A percentile compares a stretch with the other conserved stretches of the same genome.
Evolutionary conservation across 2,888 invertebrate species (phyloP).

Genomic region (Hirtodrosophila trivittata): DNA sequence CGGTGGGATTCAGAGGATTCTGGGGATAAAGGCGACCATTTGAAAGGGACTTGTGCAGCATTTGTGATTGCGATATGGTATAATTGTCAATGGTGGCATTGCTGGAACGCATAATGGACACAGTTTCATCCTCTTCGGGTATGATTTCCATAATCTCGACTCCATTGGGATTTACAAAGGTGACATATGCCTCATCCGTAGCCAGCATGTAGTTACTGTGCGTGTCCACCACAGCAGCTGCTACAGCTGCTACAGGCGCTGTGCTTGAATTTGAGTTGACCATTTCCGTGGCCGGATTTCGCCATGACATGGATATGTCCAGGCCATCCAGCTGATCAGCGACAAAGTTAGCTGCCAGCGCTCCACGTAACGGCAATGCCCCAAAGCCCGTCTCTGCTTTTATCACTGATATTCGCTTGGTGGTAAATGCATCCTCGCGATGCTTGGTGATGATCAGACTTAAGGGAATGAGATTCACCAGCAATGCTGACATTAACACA

Average conservation of each 20-base stretch:
- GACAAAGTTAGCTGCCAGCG: constrained; percentile 67
- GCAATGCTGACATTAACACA: constrained; percentile 81
- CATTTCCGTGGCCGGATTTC: constrained; percentile 75
- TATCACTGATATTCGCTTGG: constrained; percentile 82
- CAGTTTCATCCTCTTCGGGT: constrained; percentile 83
- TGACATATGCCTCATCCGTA: constrained; percentile 81
- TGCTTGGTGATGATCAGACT: constrained; percentile 82
- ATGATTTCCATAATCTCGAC: constrained; percentile 84
- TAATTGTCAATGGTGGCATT: constrained; percentile 82
- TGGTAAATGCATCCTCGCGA: constrained; percentile 80
- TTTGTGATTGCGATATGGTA: constrained; percentile 71
- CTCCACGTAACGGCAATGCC: constrained; percentile 74
- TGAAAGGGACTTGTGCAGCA: constrained; percentile 67
- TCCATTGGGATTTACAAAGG: constrained; percentile 82
- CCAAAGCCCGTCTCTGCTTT: constrained; percentile 79
- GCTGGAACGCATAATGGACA: constrained; percentile 82
- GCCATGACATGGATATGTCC: constrained; percentile 76
- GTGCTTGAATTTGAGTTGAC: constrained; percentile 4
- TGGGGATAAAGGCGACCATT: constrained; percentile 67
- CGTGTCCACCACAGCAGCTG: constrained; percentile 75
- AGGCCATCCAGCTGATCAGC: constrained; percentile 83
- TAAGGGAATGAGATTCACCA: constrained; percentile 83
- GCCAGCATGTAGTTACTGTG: constrained; percentile 81
- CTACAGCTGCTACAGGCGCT: constrained; percentile 60
- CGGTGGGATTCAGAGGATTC: constrained; percentile 32